phyloP scores from a whole-genome alignment of 2,888 invertebrate species.

The Chaitophorus viminalis region DNA sequence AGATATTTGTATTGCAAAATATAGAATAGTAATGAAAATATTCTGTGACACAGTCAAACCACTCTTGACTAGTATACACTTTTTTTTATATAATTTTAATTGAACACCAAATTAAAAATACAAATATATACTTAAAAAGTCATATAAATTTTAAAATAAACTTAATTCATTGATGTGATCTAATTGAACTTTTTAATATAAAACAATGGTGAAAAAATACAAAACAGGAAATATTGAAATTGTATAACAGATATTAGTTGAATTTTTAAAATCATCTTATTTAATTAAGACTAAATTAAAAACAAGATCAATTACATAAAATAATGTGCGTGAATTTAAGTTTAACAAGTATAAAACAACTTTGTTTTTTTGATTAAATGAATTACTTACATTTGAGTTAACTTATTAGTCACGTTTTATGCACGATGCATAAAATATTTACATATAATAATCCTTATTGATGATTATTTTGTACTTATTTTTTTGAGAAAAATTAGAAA shows the following conservation, averaged over 20 bases:
- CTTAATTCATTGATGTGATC: neutral
- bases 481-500: neutral
- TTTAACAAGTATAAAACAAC: neutral
- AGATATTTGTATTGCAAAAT: neutral
- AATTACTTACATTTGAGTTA: neutral
- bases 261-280: neutral
- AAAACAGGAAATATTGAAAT: too few species aligned
- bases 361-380: neutral
- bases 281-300: neutral
- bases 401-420: neutral
- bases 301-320: neutral
- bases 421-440: neutral
- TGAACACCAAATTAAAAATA: neutral
- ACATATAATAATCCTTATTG: neutral
- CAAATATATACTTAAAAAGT: neutral
- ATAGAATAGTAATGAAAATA: neutral
- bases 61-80: constrained; percentile 44
- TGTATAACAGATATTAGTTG: neutral
- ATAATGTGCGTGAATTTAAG: neutral
- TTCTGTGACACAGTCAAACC: neutral
- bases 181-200: neutral
- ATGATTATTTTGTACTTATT: constrained; percentile 9
- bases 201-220: neutral
- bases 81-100: constrained; percentile 25
- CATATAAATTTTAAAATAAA: neutral